Base-by-base conservation (phyloP, 1,140 invertebrate genomes). In the Pissodes strobi region DNA sequence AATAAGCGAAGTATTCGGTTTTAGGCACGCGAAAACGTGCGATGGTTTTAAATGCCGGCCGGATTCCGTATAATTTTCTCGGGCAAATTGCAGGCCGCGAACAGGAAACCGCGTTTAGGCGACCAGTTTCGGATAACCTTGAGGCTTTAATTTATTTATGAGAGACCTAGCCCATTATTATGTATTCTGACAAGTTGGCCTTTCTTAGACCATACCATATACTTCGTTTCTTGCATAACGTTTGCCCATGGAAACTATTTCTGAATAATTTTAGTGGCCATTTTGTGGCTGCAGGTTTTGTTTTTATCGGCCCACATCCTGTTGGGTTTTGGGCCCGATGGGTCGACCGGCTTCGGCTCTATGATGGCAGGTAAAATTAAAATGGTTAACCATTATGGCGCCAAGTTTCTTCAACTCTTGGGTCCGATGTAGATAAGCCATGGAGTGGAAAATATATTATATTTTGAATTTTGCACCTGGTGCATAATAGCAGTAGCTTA, bases 101-200 rank as follows among this genome's bases (percentile, higher is more conserved):
- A 57, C 62, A 69, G 72, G 72, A 73, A 73, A 73, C 59, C 56
- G 64, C 38, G 69, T 71, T 71, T 71, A 56, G 68, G 69, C 51
- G 62, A 71, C 71, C 69, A 72, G 69, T 72, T 72, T 72, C 46
- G 69, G 68, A 71, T 67, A 70, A 72, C 72, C 72, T 73, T 73
- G 72, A 65, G 57, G 60, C 52, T 73, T 68, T 67, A 69, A 72
- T 73, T 71, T 73, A 72, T 73, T 73, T 73, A 71, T 71, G 67
- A 68, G 69, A 69, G 64, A 72, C 69, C 71, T 73, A 73, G 45
- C 69, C 71, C 72, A 71, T 72, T 71, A 72, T 72, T 72, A 72
- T 69, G 61, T 57, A 55, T 55, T 63, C 64, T 64, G 66, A 67
- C 66, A 67, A 64, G 46, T 64, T 63, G 66, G 61, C 67, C 67